Evolutionary conservation across 1,140 invertebrate genomes (phyloP).

Genomic region (silkworm (Bombyx mori)): DNA sequence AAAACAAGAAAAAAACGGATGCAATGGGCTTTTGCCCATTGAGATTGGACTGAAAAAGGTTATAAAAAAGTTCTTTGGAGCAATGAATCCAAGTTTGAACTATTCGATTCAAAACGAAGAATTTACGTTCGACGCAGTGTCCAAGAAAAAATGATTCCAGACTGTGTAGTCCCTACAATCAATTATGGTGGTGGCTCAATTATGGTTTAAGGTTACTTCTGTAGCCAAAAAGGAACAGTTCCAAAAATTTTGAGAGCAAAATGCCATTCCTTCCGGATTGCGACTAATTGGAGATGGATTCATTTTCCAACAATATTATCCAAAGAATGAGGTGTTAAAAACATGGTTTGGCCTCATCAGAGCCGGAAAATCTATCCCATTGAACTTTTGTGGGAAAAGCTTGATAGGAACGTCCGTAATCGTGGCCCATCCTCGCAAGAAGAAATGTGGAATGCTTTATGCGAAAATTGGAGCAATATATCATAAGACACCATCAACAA

Average conservation of each 20-base stretch:
- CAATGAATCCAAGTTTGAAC: slow-evolving; percentile 10
- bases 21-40: slow-evolving; percentile 1
- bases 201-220: not conserved
- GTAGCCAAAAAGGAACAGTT: not conserved
- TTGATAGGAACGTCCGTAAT: too few species aligned
- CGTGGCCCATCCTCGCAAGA: too few species aligned
- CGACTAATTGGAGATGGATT: not conserved
- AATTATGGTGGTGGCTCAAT: slow-evolving; percentile 2
- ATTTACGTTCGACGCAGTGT: slow-evolving; percentile 4
- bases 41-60: slow-evolving; percentile 2
- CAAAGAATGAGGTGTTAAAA: not conserved
- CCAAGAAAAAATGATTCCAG: not conserved
- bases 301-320: not conserved
- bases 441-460: not conserved
- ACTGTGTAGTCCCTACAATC: not conserved
- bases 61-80: slow-evolving; percentile 6
- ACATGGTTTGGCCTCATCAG: too few species aligned
- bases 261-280: not conserved
- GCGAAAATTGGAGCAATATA: not conserved
- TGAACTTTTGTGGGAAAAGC: too few species aligned
- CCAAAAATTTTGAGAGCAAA: not conserved
- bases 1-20: slow-evolving; percentile 1
- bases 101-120: slow-evolving; percentile 3
- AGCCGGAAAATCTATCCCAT: too few species aligned
- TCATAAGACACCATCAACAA: not conserved